Conservation (phyloP, 2,888 invertebrate genomes). For the Norana najaformis region DNA sequence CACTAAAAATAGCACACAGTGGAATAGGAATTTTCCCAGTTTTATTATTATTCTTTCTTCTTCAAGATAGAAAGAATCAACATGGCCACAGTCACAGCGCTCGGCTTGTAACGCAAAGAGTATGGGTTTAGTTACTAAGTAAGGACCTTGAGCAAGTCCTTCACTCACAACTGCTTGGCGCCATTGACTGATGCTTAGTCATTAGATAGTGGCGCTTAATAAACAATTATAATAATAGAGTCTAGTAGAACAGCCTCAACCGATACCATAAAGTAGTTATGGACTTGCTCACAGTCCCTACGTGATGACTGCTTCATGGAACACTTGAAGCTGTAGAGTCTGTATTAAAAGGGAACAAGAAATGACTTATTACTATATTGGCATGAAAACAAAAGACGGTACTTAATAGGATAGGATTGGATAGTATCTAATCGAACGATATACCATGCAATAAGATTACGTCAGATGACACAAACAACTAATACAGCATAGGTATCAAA, state of each 20-base stretch:
- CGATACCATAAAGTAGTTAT: neutral
- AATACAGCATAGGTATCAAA: neutral
- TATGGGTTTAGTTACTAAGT: too few relatives aligned
- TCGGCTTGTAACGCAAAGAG: too few relatives aligned
- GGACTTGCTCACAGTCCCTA: too few relatives aligned
- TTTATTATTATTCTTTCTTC: neutral
- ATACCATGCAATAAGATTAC: neutral
- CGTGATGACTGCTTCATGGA: neutral
- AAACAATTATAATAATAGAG: too few relatives aligned
- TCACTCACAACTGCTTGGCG: too few relatives aligned
- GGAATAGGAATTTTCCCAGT: neutral
- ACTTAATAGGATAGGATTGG: neutral
- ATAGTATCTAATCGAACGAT: neutral
- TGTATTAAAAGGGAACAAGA: neutral
- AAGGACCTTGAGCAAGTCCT: too few relatives aligned
- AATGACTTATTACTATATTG: neutral
- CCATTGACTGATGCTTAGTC: too few relatives aligned
- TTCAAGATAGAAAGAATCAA: too few relatives aligned
- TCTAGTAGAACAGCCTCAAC: neutral
- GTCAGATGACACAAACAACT: too few relatives aligned
- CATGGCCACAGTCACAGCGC: too few relatives aligned
- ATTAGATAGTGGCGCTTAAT: too few relatives aligned
- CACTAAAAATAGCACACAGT: neutral
- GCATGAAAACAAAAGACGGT: too few relatives aligned
- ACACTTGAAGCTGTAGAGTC: neutral